Evolutionary conservation across 2,113 vertebrate species (phyloP), one percentile per base, ranked within the genome.

Genomic region (Numenius arquata): DNA sequence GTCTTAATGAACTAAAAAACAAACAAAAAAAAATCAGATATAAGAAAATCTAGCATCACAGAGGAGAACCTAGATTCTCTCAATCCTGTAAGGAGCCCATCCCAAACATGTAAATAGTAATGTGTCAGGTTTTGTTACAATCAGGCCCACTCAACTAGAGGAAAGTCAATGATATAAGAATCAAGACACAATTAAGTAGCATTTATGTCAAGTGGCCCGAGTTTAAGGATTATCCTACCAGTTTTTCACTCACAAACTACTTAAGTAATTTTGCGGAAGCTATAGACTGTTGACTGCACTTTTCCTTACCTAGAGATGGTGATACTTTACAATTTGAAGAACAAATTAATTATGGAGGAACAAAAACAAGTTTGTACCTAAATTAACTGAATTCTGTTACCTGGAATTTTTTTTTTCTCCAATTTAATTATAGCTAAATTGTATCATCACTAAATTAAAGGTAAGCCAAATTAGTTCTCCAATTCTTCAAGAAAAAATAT

Each of bases 401-500:
- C 65, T 25, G 12, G 20, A 56, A 84, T 62, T 94, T 96, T 96
- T 94, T 96, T 96, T 85, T 87, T 4, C 16, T 93, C 83, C 67
- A 63, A 72, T 96, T 97, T 97, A 96, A 94, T 97, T 97, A 91
- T 84, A 93, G 34, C 71, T 84, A 89, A 97, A 96, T 93, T 93
- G 59, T 84, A 97, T 95, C 84, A 50, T 81, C 45, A 82, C 75
- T 94, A 96, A 98, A 97, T 95, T 96, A 97, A 97, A 96, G 58
- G 38, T 89, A 88, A 92, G 36, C 76, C 61, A 50, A 97, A 96
- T 97, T 94, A 93, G 52, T 82, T 94, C 59, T 89, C 70, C 61
- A 93, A 20, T 90, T 94, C 85, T 94, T 67, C 96, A 85, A 92
- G 62, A 85, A 95, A 95, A 96, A 96, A 97, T 62, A 87, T 47